Evolutionary conservation across 2,797 vertebrate genomes (phyloP), one percentile per base, ranked within the genome.

Genomic region (Kryptolebias ocellatus): DNA sequence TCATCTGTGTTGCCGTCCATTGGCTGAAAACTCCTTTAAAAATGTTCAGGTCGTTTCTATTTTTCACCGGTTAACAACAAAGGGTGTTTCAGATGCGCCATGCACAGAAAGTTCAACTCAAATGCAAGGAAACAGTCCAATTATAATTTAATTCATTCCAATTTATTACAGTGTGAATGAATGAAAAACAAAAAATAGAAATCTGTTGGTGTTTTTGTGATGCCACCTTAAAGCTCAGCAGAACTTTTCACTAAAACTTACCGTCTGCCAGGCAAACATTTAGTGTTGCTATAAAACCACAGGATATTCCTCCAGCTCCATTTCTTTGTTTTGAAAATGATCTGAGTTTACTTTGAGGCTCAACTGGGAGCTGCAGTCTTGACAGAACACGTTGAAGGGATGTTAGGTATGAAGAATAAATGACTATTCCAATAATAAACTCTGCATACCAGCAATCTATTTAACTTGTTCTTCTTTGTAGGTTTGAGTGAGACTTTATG

Each of bases 341-440:
- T 28, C 18, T 15, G 39, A 8, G 18, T 14, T 15, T n/a, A 2
- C 52, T 54, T 18, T 20, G 18, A 31, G 45, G 47, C 3, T 18
- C 28, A 42, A 2, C 44, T 45, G 1, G 46, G 39, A 54, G 59
- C 62, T 59, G 20, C 1, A 53, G n/a, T 58, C 50, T 34, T 54
- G 50, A 62, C 54, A 28, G 18, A 18, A 61, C 10, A 7, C 49
- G 39, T 44, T 1, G 0, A 2, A 31, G 12, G 20, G 28, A 0
- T 58, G 72, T 31, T 24, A 31, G 7, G 47, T 52, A 46, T 27
- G 11, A 4, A n/a, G 12, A 39, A 9, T 37, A 3, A 0, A 50
- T 34, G 18, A 56, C 39, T 50, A 34, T 70, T 54, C 27, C 8
- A 17, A 64, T 37, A 15, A 77, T n/a, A 28, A 53, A 28, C 9